Conservation (phyloP, 1,140 invertebrate species). For the Philotrypesis tridentata region DNA sequence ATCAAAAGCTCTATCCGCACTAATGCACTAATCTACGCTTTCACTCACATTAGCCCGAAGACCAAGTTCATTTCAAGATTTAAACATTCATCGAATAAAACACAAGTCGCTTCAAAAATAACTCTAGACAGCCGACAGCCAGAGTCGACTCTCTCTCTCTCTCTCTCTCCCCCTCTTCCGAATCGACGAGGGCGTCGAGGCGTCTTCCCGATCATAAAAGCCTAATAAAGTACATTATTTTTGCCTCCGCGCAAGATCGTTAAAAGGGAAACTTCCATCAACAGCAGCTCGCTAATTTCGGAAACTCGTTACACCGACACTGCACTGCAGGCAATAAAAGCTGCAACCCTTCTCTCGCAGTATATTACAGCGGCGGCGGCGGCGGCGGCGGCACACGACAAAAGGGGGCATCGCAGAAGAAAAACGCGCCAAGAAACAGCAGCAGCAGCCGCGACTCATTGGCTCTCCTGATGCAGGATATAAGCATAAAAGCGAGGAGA, state of each 20-base stretch:
- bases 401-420: neutral
- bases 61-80: too few species aligned
- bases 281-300: neutral
- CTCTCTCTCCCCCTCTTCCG: neutral
- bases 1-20: too few species aligned
- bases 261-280: neutral
- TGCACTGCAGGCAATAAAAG: neutral
- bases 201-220: neutral
- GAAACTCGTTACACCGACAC: neutral
- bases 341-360: neutral
- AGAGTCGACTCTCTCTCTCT: neutral
- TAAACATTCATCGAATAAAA: too few species aligned
- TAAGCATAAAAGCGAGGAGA: neutral
- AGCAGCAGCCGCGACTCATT: conserved; percentile 24
- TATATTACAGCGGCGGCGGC: neutral
- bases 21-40: too few species aligned
- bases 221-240: neutral
- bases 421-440: neutral
- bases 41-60: too few species aligned
- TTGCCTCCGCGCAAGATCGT: neutral
- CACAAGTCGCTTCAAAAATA: too few species aligned
- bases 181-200: neutral
- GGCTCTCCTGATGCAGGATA: neutral
- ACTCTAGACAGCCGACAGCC: too few species aligned
- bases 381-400: neutral